Base-by-base conservation (phyloP, 2,888 invertebrate species). In the Tipula confusa region DNA sequence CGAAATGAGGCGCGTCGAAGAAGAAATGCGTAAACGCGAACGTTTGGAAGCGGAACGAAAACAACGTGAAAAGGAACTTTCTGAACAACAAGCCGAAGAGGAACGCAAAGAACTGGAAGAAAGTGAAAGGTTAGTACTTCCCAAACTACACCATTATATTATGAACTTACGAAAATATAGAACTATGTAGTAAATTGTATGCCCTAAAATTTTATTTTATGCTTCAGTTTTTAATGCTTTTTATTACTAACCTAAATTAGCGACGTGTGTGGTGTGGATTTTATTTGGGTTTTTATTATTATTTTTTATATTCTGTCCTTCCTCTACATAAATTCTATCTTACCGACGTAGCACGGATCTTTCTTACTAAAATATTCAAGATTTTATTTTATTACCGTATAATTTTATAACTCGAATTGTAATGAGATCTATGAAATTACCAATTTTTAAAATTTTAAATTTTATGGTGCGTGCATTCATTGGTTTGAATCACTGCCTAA, bases 1-100 rank as follows among this genome's bases (percentile, higher is more conserved):
- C 5, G 97, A 97, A 90, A 97, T 97, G 96, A 91, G 93, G 85
- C 90, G 95, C 29, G 95, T 96, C 84, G 96, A 96, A 88, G 94
- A 95, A 87, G 96, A 96, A 90, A 96, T 96, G 93, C 92, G 94
- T 85, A 93, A 95, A 86, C 90, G 95, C 15, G 95, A 96, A 85
- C 86, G 92, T 86, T 88, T 94, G 83, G 94, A 95, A 86, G 94
- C 94, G 86, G 95, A 95, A 87, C 91, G 92, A 83, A 91, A 92
- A 86, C 91, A 91, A 85, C 91, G 92, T 84, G 92, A 93, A 28
- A 91, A 91, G 0, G 92, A 93, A 86, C 88, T 92, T 13, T 89
- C 90, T 79, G 90, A 86, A 28, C 86, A 86, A 64, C 87, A 87
- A 84, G 89, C 88, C 1, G 88, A 87, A 86, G 89, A 89, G 84